A percentile compares a stretch with the other conserved stretches of the same genome.
These are phyloP conservation scores for Cylas formicarius DNA, from an alignment of 1,140 invertebrate genomes.

Conservation along the genomic window DNA sequence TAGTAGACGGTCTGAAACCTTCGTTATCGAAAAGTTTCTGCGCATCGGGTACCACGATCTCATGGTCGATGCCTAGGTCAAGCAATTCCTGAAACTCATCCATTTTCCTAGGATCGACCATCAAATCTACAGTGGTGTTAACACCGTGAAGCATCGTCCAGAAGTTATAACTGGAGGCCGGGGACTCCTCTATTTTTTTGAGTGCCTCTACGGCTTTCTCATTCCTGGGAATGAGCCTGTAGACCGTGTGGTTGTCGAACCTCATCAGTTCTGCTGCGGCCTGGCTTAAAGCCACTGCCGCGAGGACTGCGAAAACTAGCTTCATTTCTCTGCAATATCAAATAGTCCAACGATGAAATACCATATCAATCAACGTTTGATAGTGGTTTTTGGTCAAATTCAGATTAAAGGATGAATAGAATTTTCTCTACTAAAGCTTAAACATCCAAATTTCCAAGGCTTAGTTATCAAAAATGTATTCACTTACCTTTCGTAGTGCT, in stretches of 20 bases:
- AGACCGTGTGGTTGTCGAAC: constrained; percentile 31
- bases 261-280: constrained; percentile 17
- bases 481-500: no score
- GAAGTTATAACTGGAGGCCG: constrained; percentile 25
- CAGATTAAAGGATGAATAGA: no score
- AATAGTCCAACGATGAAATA: no score
- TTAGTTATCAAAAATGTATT: no score
- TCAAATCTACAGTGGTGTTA: constrained; percentile 33
- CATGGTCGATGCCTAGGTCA: constrained; percentile 21
- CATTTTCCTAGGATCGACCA: constrained; percentile 36
- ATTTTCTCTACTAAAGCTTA: no score
- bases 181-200: constrained; percentile 20
- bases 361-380: no score
- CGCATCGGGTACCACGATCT: constrained; percentile 38
- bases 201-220: constrained; percentile 24
- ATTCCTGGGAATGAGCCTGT: constrained; percentile 24
- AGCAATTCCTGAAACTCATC: constrained; percentile 24
- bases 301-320: constrained; percentile 1
- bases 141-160: constrained; percentile 19
- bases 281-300: constrained; percentile 5
- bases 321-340: no score
- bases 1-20: constrained; percentile 8
- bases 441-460: no score
- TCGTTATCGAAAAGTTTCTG: constrained; percentile 37
- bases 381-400: no score